Conservation (phyloP, 2,797 vertebrate species). For the Sus cebifrons region DNA sequence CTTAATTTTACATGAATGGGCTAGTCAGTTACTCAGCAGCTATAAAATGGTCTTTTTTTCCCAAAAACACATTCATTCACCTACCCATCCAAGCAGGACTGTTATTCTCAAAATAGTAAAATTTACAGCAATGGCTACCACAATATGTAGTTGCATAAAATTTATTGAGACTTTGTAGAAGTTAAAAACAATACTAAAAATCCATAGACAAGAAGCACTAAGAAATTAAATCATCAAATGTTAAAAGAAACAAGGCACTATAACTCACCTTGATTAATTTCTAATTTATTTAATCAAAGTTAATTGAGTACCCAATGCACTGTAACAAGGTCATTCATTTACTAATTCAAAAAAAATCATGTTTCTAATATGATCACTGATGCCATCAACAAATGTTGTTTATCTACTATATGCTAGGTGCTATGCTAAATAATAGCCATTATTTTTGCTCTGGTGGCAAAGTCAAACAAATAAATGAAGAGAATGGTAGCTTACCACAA, state of each 20-base stretch:
- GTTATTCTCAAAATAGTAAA: not conserved
- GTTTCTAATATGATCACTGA: slow-evolving; percentile 1
- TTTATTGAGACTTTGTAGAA: not conserved
- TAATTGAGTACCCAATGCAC: not conserved
- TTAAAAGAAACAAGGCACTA: not conserved
- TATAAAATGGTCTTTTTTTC: not conserved
- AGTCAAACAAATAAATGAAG: slow-evolving; percentile 42
- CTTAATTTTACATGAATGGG: not conserved
- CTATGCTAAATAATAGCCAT: not conserved
- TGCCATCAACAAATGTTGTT: not conserved
- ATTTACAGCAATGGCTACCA: not conserved
- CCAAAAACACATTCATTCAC: not conserved
- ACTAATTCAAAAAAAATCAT: not conserved
- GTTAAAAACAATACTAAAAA: slow-evolving; percentile 34
- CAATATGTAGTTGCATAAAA: not conserved
- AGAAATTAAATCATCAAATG: not conserved
- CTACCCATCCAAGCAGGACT: not conserved
- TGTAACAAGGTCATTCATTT: not conserved
- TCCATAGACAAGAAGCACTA: not conserved
- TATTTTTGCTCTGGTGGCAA: not conserved
- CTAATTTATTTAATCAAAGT: not conserved
- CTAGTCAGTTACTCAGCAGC: not conserved
- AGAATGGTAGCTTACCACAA: not conserved
- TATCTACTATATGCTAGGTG: not conserved
- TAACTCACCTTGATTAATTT: not conserved